phyloP scores from a whole-genome alignment of 2,797 vertebrate genomes.

The Chiroxiphia lanceolata region DNA sequence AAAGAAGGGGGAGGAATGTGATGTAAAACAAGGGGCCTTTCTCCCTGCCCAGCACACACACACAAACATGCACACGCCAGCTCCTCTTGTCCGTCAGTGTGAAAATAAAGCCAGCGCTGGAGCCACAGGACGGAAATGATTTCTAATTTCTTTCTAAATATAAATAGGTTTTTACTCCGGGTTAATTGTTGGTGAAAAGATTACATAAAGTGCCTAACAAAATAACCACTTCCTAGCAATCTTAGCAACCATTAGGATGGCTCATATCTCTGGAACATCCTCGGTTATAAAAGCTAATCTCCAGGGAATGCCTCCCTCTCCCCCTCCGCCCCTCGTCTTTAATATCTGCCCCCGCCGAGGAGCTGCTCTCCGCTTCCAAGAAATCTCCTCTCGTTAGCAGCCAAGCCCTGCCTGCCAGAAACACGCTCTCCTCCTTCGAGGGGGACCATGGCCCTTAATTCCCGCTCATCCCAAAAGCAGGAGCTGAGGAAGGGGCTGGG shows the following conservation, averaged over 20 bases:
- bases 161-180: constrained; percentile 58
- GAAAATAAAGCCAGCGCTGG: constrained; percentile 44
- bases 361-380: constrained; percentile 1
- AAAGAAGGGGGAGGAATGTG: fast-evolving
- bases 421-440: neutral
- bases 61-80: neutral
- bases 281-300: constrained; percentile 2
- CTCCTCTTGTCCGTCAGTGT: constrained; percentile 22
- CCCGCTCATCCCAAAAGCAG: neutral
- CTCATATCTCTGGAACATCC: constrained; percentile 12
- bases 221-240: constrained; percentile 64
- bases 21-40: constrained; percentile 26
- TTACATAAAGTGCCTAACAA: constrained; percentile 53
- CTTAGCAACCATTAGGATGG: constrained; percentile 32
- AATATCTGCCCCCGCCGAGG: constrained; percentile 27
- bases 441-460: neutral
- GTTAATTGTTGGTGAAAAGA: constrained; percentile 57
- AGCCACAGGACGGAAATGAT: constrained; percentile 59
- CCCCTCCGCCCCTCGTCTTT: neutral
- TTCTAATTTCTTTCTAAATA: constrained; percentile 68
- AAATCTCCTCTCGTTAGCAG: constrained; percentile 41
- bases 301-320: constrained; percentile 24
- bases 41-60: neutral
- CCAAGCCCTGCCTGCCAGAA: constrained; percentile 28
- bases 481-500: neutral